Conservation (phyloP, 2,113 vertebrate genomes). For the Cheilinus undulatus region DNA sequence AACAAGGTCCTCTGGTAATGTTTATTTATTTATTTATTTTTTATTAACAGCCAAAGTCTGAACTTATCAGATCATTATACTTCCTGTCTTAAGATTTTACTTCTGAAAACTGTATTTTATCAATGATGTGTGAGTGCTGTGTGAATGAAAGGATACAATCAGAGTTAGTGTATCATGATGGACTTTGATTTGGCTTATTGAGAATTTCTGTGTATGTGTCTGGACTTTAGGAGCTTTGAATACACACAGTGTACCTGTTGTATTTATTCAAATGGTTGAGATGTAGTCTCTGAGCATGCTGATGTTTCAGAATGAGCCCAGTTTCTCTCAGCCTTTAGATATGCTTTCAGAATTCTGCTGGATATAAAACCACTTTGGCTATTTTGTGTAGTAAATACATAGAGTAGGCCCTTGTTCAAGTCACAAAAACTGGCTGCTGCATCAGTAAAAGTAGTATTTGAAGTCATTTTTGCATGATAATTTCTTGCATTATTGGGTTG, state of each 20-base stretch:
- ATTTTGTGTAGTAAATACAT: slow-evolving; percentile 45
- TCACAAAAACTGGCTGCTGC: slow-evolving; percentile 37
- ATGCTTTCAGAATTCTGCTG: slow-evolving; percentile 40
- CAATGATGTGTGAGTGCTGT: slow-evolving; percentile 31
- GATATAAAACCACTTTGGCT: slow-evolving; percentile 31
- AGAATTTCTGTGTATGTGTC: slow-evolving; percentile 23
- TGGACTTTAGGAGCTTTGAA: slow-evolving; percentile 28
- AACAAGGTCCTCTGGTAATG: slow-evolving; percentile 5
- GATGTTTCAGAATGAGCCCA: slow-evolving; percentile 49
- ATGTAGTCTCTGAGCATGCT: slow-evolving; percentile 60
- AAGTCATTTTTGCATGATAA: slow-evolving; percentile 68
- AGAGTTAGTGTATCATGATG: slow-evolving; percentile 8
- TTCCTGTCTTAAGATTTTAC: slow-evolving; percentile 13
- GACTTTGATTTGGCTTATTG: slow-evolving; percentile 18
- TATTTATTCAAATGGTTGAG: slow-evolving; percentile 61
- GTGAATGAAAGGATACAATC: slow-evolving; percentile 27
- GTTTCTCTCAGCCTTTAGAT: slow-evolving; percentile 46
- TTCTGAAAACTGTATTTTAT: slow-evolving; percentile 23
- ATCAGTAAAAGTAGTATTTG: slow-evolving; percentile 49
- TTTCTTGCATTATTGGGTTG: slow-evolving; percentile 54
- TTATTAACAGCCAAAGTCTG: background rate
- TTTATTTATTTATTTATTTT: slow-evolving; percentile 3
- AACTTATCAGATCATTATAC: background rate
- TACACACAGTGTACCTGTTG: slow-evolving; percentile 53
- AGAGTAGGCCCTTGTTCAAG: slow-evolving; percentile 42